These are phyloP conservation scores for Bothrops jararaca DNA, from an alignment of 2,113 vertebrate species.

Conservation along the genomic window DNA sequence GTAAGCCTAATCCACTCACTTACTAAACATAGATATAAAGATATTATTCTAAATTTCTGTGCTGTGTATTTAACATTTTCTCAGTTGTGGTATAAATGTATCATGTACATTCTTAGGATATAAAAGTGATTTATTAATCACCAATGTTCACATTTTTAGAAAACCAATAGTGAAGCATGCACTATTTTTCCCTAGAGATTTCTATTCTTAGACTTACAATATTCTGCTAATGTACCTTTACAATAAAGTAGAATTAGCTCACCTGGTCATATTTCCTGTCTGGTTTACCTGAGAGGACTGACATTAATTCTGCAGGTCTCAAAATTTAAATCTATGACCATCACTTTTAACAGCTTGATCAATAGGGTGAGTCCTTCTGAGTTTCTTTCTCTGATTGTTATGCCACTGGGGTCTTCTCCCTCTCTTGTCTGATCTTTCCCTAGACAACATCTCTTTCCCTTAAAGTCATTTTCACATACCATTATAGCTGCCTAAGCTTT, in stretches of 20 bases:
- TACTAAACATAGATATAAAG: slow-evolving; percentile 38
- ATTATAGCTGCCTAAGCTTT: not conserved
- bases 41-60: slow-evolving; percentile 11
- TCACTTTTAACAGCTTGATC: not conserved
- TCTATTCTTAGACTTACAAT: not conserved
- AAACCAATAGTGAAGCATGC: slow-evolving; percentile 15
- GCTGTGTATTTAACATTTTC: slow-evolving; percentile 27
- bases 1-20: slow-evolving; percentile 31
- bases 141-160: slow-evolving; percentile 29
- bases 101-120: slow-evolving; percentile 22
- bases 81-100: slow-evolving; percentile 20
- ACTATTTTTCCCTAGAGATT: not conserved
- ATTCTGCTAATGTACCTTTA: not conserved
- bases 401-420: no score
- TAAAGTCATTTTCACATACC: not conserved
- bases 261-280: not conserved
- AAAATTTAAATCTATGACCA: not conserved
- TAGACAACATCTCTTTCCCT: not conserved
- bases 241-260: not conserved
- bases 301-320: not conserved
- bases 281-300: not conserved
- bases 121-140: slow-evolving; percentile 23
- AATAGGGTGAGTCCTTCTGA: not conserved
- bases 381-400: no score
- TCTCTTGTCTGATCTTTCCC: not conserved